phyloP scores from a whole-genome alignment of 2,797 vertebrate genomes.

The Microctenopoma stevenorrisi region DNA sequence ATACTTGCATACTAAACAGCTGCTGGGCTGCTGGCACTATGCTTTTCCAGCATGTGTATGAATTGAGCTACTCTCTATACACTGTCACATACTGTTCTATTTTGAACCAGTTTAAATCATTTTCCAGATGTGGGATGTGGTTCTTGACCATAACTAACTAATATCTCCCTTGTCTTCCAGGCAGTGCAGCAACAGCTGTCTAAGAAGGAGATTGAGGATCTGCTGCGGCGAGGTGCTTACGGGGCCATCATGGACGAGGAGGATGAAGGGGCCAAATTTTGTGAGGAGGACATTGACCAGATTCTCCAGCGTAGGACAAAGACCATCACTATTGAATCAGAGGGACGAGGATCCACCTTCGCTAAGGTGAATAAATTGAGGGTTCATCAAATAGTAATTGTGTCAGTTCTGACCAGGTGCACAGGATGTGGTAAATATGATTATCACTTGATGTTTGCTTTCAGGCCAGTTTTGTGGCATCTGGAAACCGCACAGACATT shows the following conservation, averaged over 20 bases:
- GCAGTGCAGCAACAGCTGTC: conserved; percentile 96
- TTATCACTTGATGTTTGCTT: conserved; percentile 58
- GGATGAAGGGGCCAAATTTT: conserved; percentile 98
- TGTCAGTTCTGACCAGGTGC: neutral
- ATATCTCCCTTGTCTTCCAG: conserved; percentile 22
- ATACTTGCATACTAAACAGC: conserved; percentile 63
- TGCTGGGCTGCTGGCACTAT: conserved; percentile 21
- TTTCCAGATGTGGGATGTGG: neutral
- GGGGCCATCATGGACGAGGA: conserved; percentile 99
- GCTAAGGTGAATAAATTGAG: conserved; percentile 88
- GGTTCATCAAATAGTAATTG: neutral
- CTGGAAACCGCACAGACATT: conserved; percentile 98
- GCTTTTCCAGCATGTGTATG: conserved; percentile 16
- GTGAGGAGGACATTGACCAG: conserved; percentile 98
- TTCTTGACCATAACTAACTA: neutral
- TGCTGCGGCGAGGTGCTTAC: conserved; percentile 94
- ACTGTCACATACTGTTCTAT: neutral
- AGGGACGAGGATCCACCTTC: conserved; percentile 97
- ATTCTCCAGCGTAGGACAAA: conserved; percentile 96
- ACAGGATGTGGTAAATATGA: conserved; percentile 3
- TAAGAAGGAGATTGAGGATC: conserved; percentile 98
- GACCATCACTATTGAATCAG: conserved; percentile 98
- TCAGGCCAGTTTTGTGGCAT: conserved; percentile 98
- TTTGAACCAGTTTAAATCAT: conserved; percentile 1
- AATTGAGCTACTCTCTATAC: neutral